A percentile compares a stretch with the other conserved stretches of the same genome.
Conservation (phyloP, 2,888 invertebrate genomes). For the Volucella zonaria region DNA sequence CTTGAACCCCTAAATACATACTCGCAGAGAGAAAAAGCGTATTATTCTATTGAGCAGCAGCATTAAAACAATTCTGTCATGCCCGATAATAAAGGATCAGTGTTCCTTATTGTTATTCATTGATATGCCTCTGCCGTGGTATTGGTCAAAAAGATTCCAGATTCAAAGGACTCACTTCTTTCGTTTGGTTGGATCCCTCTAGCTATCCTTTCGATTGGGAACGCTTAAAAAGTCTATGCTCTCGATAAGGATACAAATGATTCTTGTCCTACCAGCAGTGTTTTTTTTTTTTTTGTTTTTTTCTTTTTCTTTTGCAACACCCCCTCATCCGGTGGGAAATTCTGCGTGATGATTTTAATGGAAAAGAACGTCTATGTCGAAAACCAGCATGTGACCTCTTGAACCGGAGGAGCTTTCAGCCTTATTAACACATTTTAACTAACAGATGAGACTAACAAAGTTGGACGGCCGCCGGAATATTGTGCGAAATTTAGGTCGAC, state of each 20-base stretch:
- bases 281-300: background rate
- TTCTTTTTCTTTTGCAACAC: background rate
- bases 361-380: constrained; percentile 9
- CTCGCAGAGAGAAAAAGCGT: background rate
- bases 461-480: constrained; percentile 29
- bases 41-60: constrained; percentile 9
- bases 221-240: no score
- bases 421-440: constrained; percentile 20
- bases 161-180: constrained; percentile 18
- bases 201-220: no score
- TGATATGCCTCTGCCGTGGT: constrained; percentile 13
- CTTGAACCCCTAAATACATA: background rate
- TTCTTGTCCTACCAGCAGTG: background rate
- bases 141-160: background rate
- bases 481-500: constrained; percentile 54
- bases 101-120: constrained; percentile 31
- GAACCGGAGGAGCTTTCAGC: constrained; percentile 20
- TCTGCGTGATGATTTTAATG: constrained; percentile 9
- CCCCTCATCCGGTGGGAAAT: constrained; percentile 3
- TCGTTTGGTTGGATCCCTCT: background rate
- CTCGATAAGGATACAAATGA: no score
- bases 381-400: constrained; percentile 26
- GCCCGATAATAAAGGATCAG: constrained; percentile 26
- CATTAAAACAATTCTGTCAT: constrained; percentile 15
- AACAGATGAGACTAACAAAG: constrained; percentile 36